Base-by-base conservation (phyloP, 2,113 vertebrate genomes). In the Peromyscus maniculatus region DNA sequence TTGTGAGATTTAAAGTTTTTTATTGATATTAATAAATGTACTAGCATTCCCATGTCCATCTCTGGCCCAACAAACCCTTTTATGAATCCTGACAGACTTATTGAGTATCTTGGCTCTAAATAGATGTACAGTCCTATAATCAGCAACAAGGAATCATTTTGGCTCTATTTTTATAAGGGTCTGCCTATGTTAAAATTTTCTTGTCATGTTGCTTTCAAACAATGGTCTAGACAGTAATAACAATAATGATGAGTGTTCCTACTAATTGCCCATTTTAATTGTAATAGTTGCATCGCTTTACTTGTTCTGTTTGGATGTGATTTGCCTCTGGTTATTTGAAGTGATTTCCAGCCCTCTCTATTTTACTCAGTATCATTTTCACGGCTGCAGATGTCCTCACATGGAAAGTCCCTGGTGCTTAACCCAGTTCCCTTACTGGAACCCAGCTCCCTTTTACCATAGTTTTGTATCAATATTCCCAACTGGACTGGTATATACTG, bases 251-350 rank as follows among this genome's bases (percentile, higher is more conserved):
- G 1, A 8, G 11, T 24, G 52, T 52, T 69, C 28, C 80, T 89
- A 12, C 22, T 93, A 28, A 36, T 83, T 88, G 77, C 22, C 67
- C 17, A 22, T 64, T 71, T 74, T 78, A 72, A 78, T 69, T 78
- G 28, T 71, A 90, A 52, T 78, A 24, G 3, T 69, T 82, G 83
- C 66, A 21, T 94, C 22, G 7, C 52, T 78, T 89, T 72, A 75
- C 39, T 87, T 77, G 39, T 92, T 87, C 33, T 67, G 26, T 93
- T 43, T 39, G 28, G 9, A 43, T 8, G 87, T 90, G 15, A 72
- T 94, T 69, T 87, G 5, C 39, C 86, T 80, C 36, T 83, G 43
- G 7, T 75, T 91, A 77, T 71, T 80, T 87, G 88, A 74, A 95
- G 52, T 26, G 52, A 6, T 74, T 96, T 89, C 46, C 36, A 74